A percentile compares a stretch with the other conserved stretches of the same genome.
phyloP scores from a whole-genome alignment of 2,113 vertebrate genomes.

The Ellobius talpinus region DNA sequence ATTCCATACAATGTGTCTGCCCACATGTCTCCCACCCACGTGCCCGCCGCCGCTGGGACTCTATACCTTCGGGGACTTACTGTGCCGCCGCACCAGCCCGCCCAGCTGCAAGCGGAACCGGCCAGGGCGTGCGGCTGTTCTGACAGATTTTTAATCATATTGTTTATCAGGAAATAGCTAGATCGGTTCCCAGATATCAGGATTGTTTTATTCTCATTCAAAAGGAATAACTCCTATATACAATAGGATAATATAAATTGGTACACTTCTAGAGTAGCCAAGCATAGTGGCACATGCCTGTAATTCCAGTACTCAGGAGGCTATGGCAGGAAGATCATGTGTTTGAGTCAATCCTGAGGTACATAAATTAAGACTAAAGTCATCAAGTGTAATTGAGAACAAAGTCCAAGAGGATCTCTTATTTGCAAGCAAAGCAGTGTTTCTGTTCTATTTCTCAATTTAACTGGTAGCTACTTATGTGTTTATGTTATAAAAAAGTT shows the following conservation, averaged over 20 bases:
- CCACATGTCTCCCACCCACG: too few relatives aligned
- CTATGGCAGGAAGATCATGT: not conserved
- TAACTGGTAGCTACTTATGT: not conserved
- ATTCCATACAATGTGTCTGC: too few relatives aligned
- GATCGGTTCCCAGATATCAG: not conserved
- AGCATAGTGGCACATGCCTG: not conserved
- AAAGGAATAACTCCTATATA: conserved; percentile 9
- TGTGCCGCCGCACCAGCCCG: too few relatives aligned
- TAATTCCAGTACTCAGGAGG: not conserved
- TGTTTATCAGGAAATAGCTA: not conserved
- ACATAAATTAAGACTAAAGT: not conserved
- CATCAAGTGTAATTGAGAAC: not conserved
- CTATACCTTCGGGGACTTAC: too few relatives aligned
- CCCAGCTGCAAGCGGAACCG: too few relatives aligned
- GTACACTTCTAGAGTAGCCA: not conserved
- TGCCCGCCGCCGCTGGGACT: too few relatives aligned
- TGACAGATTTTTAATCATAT: too few relatives aligned
- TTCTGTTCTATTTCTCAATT: not conserved
- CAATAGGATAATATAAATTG: not conserved
- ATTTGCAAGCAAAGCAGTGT: not conserved
- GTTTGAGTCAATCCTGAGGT: not conserved
- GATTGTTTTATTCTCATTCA: conserved; percentile 4
- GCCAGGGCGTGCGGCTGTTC: too few relatives aligned
- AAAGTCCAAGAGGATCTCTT: not conserved
- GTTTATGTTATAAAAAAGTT: not conserved